A percentile compares a stretch with the other conserved stretches of the same genome.
Evolutionary conservation across 2,888 invertebrate genomes (phyloP).

Genomic region (Dyspetes luteomarginatus): DNA sequence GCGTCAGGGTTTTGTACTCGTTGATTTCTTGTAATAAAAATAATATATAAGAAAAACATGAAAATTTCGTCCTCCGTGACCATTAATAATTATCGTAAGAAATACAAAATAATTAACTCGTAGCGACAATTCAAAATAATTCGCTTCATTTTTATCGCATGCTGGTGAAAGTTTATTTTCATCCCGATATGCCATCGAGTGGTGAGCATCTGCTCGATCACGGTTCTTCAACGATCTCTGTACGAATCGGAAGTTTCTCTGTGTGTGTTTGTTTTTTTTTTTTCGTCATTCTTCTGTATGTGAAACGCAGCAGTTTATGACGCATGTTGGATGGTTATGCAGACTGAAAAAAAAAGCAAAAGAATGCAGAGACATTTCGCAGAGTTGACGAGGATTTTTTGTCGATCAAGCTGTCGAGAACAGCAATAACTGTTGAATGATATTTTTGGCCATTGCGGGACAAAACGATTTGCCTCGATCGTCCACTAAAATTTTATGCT

Average conservation of each 20-base stretch:
- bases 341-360: not conserved
- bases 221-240: not conserved
- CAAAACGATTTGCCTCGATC: constrained; percentile 64
- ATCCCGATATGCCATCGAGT: not conserved
- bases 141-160: no score
- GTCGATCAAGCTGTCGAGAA: constrained; percentile 34
- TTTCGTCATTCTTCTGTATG: not conserved
- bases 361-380: not conserved
- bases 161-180: not conserved
- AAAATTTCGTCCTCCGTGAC: no score
- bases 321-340: not conserved
- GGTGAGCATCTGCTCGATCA: not conserved
- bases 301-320: not conserved
- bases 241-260: not conserved
- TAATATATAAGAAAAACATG: no score
- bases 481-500: constrained; percentile 63
- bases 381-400: constrained; percentile 8
- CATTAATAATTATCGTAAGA: not conserved
- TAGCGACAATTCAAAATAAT: no score
- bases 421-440: constrained; percentile 64
- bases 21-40: no score
- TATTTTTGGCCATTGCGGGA: constrained; percentile 53
- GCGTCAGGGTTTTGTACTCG: no score
- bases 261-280: not conserved
- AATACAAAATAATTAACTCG: not conserved